Conservation (phyloP, 2,113 vertebrate species). For the Podocnemis expansa region DNA sequence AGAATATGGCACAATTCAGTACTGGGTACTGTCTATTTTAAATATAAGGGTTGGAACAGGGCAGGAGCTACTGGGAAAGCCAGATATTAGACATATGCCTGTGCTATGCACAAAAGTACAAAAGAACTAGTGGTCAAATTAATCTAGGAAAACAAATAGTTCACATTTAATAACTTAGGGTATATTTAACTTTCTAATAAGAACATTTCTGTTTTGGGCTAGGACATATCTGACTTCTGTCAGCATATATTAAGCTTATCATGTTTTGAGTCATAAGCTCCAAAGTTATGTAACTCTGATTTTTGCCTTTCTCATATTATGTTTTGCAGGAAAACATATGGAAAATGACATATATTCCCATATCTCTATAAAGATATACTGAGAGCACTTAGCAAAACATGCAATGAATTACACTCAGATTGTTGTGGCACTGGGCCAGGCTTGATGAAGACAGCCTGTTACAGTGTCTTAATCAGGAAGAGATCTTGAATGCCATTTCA, state of each 20-base stretch:
- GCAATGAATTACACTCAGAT: constrained; percentile 33
- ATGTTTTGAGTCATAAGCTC: background rate
- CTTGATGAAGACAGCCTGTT: constrained; percentile 51
- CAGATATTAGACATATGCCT: background rate
- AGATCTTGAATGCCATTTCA: constrained; percentile 65
- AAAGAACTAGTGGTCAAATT: background rate
- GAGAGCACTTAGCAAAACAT: constrained; percentile 67
- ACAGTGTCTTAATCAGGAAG: constrained; percentile 59
- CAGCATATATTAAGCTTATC: constrained; percentile 4
- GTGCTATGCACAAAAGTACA: background rate
- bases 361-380: constrained; percentile 58
- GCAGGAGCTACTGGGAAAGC: background rate
- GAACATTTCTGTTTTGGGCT: background rate
- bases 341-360: constrained; percentile 48
- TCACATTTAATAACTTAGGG: background rate
- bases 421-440: constrained; percentile 50
- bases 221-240: background rate
- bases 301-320: constrained; percentile 47
- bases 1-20: background rate
- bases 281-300: background rate
- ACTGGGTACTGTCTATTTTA: background rate
- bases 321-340: constrained; percentile 66
- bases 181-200: background rate
- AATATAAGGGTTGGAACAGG: background rate
- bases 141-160: background rate